Percentiles rank a stretch among this genome's conserved stretches.
Evolutionary conservation across 1,140 invertebrate genomes (phyloP).

Genomic region (Agraylea sexmaculata): DNA sequence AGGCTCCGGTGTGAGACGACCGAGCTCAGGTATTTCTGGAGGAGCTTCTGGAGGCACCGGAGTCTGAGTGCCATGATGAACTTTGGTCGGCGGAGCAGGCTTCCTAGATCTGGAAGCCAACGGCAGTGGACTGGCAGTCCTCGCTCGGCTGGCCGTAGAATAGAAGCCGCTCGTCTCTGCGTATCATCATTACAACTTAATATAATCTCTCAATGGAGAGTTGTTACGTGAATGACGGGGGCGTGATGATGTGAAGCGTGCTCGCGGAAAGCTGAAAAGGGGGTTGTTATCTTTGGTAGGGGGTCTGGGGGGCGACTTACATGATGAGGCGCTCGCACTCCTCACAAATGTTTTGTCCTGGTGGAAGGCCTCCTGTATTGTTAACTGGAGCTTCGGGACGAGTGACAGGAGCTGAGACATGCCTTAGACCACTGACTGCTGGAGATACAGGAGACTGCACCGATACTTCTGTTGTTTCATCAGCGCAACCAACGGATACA

Average conservation of each 20-base stretch:
- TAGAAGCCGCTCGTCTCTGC: conserved; percentile 36
- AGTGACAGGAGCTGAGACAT: conserved; percentile 58
- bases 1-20: conserved; percentile 26
- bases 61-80: conserved; percentile 24
- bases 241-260: background rate
- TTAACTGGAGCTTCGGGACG: conserved; percentile 54
- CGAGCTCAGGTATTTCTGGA: too few species aligned
- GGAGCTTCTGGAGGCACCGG: conserved; percentile 16
- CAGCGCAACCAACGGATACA: conserved; percentile 15
- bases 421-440: conserved; percentile 39
- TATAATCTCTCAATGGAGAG: background rate
- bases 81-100: conserved; percentile 15
- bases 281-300: conserved; percentile 1
- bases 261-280: conserved; percentile 7
- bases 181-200: conserved; percentile 20
- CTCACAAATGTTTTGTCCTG: conserved; percentile 82
- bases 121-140: conserved; percentile 25
- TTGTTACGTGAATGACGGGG: background rate
- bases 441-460: conserved; percentile 18
- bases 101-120: conserved; percentile 16
- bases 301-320: conserved; percentile 54
- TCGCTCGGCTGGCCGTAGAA: conserved; percentile 34
- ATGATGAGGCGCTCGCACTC: conserved; percentile 88
- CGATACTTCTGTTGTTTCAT: conserved; percentile 26
- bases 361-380: conserved; percentile 56